phyloP scores from a whole-genome alignment of 1,140 invertebrate genomes.

The Ceratitis capitata region DNA sequence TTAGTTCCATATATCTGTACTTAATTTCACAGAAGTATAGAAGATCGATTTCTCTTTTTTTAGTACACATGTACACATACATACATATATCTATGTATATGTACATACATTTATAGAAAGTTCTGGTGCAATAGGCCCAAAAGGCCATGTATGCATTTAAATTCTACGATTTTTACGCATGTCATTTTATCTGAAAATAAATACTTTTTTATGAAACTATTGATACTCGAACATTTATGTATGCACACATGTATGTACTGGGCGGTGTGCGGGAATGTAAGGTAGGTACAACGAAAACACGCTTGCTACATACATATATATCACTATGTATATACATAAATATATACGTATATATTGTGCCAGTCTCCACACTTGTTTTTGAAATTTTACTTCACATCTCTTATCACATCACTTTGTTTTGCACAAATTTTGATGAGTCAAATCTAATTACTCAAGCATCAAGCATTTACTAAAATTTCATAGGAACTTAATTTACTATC shows the following conservation, averaged over 20 bases:
- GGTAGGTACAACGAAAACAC: no score
- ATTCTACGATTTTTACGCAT: slow-evolving; percentile 9
- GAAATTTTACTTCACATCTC: neutral
- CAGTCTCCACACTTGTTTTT: neutral
- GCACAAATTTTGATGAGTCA: neutral
- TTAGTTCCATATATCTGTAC: neutral
- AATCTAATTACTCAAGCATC: neutral
- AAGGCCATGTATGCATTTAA: no score
- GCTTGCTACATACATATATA: no score
- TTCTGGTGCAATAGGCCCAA: neutral
- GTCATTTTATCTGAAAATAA: slow-evolving; percentile 21
- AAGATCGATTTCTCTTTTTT: neutral
- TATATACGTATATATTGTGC: neutral
- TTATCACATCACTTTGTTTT: neutral
- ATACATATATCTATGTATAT: neutral
- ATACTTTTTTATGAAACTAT: neutral
- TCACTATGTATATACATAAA: neutral
- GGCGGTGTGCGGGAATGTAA: no score
- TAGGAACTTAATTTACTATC: neutral
- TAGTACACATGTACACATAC: neutral
- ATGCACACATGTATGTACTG: no score
- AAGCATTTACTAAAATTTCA: neutral
- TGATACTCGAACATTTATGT: neutral
- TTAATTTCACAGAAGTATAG: neutral
- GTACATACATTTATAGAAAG: neutral